These are phyloP conservation scores for Synanthedon myopaeformis DNA, from an alignment of 2,888 invertebrate species.

Conservation along the genomic window DNA sequence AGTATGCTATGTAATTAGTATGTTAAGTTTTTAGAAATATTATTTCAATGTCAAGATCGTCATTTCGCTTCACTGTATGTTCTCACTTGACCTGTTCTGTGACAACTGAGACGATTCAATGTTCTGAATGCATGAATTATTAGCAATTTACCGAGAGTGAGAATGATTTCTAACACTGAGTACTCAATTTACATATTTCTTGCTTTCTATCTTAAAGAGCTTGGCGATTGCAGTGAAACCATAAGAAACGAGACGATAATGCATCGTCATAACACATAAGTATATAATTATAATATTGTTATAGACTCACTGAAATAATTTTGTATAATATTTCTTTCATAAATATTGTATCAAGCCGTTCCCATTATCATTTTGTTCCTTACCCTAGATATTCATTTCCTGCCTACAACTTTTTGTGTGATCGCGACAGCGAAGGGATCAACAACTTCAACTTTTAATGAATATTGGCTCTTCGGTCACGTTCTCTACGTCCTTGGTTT, in stretches of 20 bases:
- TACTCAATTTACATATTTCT: constrained; percentile 39
- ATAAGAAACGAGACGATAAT: neutral
- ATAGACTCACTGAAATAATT: no score
- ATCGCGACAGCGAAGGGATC: no score
- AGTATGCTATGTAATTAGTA: no score
- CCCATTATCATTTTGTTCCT: constrained; percentile 2
- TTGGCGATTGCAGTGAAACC: neutral
- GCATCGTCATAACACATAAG: neutral
- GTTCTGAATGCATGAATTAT: constrained; percentile 49
- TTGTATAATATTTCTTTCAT: neutral
- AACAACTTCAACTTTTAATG: no score
- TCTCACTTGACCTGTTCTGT: constrained; percentile 19
- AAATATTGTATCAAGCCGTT: constrained; percentile 1
- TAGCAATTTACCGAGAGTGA: constrained; percentile 41
- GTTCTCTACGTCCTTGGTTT: no score
- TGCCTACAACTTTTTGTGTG: no score
- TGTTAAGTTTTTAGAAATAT: neutral
- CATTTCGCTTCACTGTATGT: neutral
- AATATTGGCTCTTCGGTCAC: no score
- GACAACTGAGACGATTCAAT: constrained; percentile 23
- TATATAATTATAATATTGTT: no score
- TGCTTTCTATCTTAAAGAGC: constrained; percentile 33
- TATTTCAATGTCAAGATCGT: neutral
- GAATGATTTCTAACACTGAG: constrained; percentile 34
- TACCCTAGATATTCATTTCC: neutral